Evolutionary conservation across 2,113 vertebrate genomes (phyloP).

Genomic region (Atherinomorus stipes): DNA sequence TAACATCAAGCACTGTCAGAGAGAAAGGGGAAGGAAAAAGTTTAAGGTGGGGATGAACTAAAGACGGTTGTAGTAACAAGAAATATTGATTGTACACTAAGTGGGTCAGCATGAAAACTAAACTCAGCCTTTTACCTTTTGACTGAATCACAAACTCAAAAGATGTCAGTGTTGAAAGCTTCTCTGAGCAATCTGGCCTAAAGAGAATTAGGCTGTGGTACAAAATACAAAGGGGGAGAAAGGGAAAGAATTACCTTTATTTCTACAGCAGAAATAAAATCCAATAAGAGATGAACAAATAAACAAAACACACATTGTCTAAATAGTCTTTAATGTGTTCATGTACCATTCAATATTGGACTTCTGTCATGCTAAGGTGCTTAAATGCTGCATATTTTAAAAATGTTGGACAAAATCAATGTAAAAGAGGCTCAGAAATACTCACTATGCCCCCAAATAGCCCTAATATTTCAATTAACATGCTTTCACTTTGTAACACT

Average conservation of each 20-base stretch:
- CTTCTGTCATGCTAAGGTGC: neutral
- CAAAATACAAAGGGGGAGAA: slow-evolving; percentile 15
- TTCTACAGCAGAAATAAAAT: slow-evolving; percentile 29
- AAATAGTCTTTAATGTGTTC: neutral
- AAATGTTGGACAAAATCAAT: neutral
- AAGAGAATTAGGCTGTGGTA: slow-evolving; percentile 27
- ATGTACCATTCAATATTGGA: neutral
- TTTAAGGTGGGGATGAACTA: slow-evolving; percentile 1
- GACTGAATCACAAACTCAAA: slow-evolving; percentile 22
- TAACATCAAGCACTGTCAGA: too few relatives aligned
- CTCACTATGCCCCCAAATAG: neutral
- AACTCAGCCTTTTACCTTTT: slow-evolving; percentile 4
- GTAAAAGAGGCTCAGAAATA: neutral
- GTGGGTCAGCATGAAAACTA: neutral
- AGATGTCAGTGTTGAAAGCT: slow-evolving; percentile 17
- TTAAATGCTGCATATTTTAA: neutral
- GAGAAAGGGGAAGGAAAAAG: slow-evolving; percentile 1
- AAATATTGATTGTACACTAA: slow-evolving; percentile 19
- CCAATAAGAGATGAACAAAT: slow-evolving; percentile 25
- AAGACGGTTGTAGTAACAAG: slow-evolving; percentile 12
- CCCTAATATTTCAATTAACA: neutral
- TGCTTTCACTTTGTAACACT: neutral
- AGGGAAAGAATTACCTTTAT: slow-evolving; percentile 22
- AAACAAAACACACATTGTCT: neutral
- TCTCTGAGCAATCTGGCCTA: slow-evolving; percentile 21